phyloP scores from a whole-genome alignment of 2,113 vertebrate genomes.

The Poeciliopsis retropinna region DNA sequence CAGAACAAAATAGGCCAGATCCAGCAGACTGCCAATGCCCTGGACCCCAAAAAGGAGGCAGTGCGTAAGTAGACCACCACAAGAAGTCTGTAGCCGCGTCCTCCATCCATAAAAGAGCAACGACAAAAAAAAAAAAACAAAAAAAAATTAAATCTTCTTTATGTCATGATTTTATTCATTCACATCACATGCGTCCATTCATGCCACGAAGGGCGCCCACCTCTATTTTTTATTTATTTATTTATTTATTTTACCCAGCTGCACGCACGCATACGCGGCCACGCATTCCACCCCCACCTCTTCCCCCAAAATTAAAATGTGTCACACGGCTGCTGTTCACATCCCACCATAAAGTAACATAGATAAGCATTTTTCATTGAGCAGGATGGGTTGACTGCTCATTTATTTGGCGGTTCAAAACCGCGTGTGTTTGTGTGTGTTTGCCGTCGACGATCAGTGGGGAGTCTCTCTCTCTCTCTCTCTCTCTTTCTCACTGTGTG shows the following conservation, averaged over 20 bases:
- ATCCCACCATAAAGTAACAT: slow-evolving; percentile 19
- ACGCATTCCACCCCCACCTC: slow-evolving; percentile 17
- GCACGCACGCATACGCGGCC: slow-evolving; percentile 46
- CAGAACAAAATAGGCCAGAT: slow-evolving; percentile 92
- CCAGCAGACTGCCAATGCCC: slow-evolving; percentile 86
- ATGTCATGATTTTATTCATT: slow-evolving; percentile 41
- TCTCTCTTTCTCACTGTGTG: not conserved
- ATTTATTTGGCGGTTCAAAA: slow-evolving; percentile 52
- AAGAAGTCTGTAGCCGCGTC: slow-evolving; percentile 7
- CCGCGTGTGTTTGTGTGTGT: slow-evolving; percentile 31
- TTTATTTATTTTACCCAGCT: slow-evolving; percentile 29
- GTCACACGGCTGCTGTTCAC: slow-evolving; percentile 69
- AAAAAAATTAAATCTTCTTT: not conserved
- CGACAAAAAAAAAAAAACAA: too few relatives aligned
- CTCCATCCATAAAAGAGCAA: too few relatives aligned
- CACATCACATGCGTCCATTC: slow-evolving; percentile 45
- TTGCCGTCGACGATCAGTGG: slow-evolving; percentile 20
- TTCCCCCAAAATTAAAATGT: slow-evolving; percentile 63
- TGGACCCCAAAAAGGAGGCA: slow-evolving; percentile 97
- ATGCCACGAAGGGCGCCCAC: slow-evolving; percentile 52
- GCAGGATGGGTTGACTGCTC: slow-evolving; percentile 46
- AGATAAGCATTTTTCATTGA: slow-evolving; percentile 38
- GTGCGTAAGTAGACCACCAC: slow-evolving; percentile 91
- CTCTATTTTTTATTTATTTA: slow-evolving; percentile 3
- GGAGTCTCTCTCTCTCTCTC: not conserved